Evolutionary conservation across 2,113 vertebrate genomes (phyloP).

Genomic region (Pygoscelis adeliae): DNA sequence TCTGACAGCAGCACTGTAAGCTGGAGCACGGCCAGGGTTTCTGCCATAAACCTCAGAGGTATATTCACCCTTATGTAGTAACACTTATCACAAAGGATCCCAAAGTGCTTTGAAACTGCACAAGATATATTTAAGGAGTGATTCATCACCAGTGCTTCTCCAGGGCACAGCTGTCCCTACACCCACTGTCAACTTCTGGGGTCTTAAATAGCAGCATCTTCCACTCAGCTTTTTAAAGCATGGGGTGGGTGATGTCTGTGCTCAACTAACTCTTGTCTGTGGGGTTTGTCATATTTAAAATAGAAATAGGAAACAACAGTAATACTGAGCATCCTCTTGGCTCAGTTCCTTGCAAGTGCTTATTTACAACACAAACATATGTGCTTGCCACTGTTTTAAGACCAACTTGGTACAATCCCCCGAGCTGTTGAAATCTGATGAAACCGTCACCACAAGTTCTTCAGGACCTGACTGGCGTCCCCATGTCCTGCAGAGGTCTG

Average conservation of each 20-base stretch:
- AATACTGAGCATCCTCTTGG: neutral
- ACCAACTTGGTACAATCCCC: neutral
- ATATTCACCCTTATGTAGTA: neutral
- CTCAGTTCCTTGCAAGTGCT: neutral
- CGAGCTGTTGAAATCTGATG: neutral
- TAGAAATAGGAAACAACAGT: neutral
- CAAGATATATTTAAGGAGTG: neutral
- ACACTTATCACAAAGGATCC: neutral
- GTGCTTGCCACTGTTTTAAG: neutral
- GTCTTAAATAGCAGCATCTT: neutral
- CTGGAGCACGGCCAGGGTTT: neutral
- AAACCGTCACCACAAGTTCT: neutral
- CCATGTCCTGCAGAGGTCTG: neutral
- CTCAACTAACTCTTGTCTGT: neutral
- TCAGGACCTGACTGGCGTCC: neutral
- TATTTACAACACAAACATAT: neutral
- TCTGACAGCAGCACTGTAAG: neutral
- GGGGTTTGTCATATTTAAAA: neutral
- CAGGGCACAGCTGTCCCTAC: neutral
- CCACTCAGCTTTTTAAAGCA: neutral
- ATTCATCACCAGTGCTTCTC: neutral
- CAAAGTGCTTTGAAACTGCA: neutral
- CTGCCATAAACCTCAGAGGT: neutral
- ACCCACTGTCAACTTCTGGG: neutral
- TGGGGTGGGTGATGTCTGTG: neutral